A percentile compares a stretch with the other conserved stretches of the same genome.
Conservation (phyloP, 2,888 invertebrate species). For the Callyntrura sp. region DNA sequence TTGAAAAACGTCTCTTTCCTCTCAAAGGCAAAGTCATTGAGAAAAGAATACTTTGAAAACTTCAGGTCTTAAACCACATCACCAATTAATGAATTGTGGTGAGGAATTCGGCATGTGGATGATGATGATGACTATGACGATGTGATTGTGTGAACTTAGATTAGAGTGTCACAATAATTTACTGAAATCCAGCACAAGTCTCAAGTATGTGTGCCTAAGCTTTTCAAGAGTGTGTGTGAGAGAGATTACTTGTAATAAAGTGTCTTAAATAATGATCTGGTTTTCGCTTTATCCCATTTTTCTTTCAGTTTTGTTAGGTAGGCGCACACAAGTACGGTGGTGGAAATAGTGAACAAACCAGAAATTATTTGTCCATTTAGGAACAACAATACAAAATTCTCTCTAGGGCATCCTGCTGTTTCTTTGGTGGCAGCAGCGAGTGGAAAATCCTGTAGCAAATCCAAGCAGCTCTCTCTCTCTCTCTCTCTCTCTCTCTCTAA, state of each 20-base stretch:
- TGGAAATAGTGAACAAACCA: not conserved
- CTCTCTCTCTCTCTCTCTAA: too few species aligned
- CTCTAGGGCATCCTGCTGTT: slow-evolving; percentile 1
- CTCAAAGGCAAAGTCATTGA: too few species aligned
- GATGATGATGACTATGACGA: not conserved
- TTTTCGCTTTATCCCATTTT: slow-evolving; percentile 6
- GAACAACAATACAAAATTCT: not conserved
- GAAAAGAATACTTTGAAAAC: too few species aligned
- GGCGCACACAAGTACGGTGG: too few species aligned
- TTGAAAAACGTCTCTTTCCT: too few species aligned
- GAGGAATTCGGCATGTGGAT: too few species aligned
- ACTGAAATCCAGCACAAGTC: not conserved
- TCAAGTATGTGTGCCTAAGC: slow-evolving; percentile 7
- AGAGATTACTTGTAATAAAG: slow-evolving; percentile 7
- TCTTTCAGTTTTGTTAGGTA: too few species aligned
- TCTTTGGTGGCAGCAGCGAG: not conserved
- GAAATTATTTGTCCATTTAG: not conserved
- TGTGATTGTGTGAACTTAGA: not conserved
- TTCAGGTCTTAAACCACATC: too few species aligned
- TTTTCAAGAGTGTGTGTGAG: not conserved
- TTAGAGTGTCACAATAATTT: not conserved
- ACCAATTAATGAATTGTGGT: too few species aligned
- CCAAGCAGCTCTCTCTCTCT: slow-evolving; percentile 40
- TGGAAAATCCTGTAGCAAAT: not conserved
- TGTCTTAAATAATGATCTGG: slow-evolving; percentile 44